Percentiles rank a stretch among this genome's conserved stretches.
Conservation (phyloP, 2,113 vertebrate species). For the Melanerpes formicivorus region DNA sequence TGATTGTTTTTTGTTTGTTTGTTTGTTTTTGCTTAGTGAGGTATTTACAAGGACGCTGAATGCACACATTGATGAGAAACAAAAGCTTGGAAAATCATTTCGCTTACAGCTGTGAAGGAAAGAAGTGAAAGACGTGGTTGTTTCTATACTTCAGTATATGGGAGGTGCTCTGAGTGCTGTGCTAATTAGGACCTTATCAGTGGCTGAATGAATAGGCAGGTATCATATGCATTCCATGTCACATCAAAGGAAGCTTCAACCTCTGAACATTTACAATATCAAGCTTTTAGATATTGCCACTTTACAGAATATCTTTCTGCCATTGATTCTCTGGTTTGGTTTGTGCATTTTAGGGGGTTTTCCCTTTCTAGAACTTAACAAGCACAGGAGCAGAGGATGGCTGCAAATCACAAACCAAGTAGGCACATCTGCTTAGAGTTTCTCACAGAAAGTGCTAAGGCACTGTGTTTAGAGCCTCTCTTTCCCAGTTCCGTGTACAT, state of each 20-base stretch:
- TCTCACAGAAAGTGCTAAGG: background rate
- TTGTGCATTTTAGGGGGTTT: background rate
- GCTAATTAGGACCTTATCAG: constrained; percentile 62
- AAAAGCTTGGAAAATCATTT: background rate
- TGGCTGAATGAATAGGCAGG: constrained; percentile 45
- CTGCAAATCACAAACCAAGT: background rate
- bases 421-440: background rate
- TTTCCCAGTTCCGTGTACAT: background rate
- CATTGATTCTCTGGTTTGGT: constrained; percentile 30
- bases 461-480: background rate
- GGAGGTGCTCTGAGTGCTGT: constrained; percentile 19
- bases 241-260: constrained; percentile 54
- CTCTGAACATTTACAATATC: constrained; percentile 16
- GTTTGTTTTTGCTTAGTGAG: background rate
- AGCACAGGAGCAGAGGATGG: background rate
- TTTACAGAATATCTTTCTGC: constrained; percentile 41
- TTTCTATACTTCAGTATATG: constrained; percentile 19
- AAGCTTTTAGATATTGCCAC: constrained; percentile 27
- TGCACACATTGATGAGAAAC: background rate
- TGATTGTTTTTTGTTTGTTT: no score
- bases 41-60: background rate
- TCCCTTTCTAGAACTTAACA: background rate
- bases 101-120: background rate
- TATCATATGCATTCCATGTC: constrained; percentile 33
- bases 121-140: background rate